phyloP scores from a whole-genome alignment of 2,888 invertebrate genomes.

The Cephus spinipes region DNA sequence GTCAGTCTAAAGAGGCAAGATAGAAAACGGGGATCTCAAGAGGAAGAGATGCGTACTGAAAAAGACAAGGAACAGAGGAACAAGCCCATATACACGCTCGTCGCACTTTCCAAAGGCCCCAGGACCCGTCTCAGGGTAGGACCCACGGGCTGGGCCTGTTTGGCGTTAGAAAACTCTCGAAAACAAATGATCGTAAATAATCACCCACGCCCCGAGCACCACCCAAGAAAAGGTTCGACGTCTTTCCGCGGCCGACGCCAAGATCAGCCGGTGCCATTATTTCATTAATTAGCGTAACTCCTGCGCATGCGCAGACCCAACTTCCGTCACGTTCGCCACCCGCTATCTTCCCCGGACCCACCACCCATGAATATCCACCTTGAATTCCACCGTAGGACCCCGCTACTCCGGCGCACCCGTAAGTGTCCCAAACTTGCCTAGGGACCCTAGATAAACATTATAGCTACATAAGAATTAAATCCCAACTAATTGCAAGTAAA shows the following conservation, averaged over 20 bases:
- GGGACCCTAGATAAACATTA: background rate
- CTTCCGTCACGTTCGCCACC: slow-evolving; percentile 35
- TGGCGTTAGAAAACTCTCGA: background rate
- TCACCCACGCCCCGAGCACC: slow-evolving; percentile 49
- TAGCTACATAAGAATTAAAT: background rate
- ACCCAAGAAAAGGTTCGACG: slow-evolving; percentile 50
- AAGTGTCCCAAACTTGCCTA: background rate
- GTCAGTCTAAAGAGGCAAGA: background rate
- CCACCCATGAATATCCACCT: background rate
- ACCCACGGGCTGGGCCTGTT: background rate
- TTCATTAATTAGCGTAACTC: slow-evolving; percentile 61
- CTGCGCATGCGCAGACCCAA: slow-evolving; percentile 42
- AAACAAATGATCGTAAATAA: slow-evolving; percentile 58
- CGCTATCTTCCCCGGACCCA: slow-evolving; percentile 16
- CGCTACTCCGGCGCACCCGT: background rate
- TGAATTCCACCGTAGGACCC: background rate
- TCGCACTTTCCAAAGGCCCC: too few species aligned
- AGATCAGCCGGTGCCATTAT: slow-evolving; percentile 47
- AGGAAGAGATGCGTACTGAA: background rate
- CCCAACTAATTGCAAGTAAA: background rate
- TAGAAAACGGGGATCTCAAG: background rate
- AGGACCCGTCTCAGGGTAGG: background rate
- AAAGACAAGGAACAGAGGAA: background rate
- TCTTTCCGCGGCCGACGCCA: slow-evolving; percentile 43
- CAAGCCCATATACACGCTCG: background rate